Percentiles rank a stretch among this genome's conserved stretches.
Conservation (phyloP, 1,140 invertebrate species). For the Papilio polytes region DNA sequence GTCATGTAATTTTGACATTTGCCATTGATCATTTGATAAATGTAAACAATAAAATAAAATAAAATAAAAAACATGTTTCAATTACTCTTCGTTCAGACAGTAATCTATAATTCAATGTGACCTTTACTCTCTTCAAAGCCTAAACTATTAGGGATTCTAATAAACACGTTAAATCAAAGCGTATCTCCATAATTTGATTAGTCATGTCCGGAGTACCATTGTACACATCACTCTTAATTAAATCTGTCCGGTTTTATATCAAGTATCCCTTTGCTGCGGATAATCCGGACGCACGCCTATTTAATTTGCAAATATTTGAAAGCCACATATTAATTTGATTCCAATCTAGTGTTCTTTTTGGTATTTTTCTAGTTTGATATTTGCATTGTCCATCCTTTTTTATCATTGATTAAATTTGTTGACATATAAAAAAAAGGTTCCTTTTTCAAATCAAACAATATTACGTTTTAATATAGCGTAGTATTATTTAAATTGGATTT, state of each 20-base stretch:
- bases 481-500: not conserved
- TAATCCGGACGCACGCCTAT: not conserved
- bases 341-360: not conserved
- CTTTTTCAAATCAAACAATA: too few relatives aligned
- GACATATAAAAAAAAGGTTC: too few relatives aligned
- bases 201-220: slow-evolving; percentile 22
- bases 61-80: too few relatives aligned
- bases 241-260: slow-evolving; percentile 29
- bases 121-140: not conserved
- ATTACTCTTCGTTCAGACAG: not conserved
- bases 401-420: too few relatives aligned
- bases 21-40: too few relatives aligned
- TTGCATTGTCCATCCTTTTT: too few relatives aligned
- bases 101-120: not conserved
- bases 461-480: too few relatives aligned
- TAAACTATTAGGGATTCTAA: slow-evolving; percentile 13
- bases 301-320: slow-evolving; percentile 19
- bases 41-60: too few relatives aligned
- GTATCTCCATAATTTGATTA: slow-evolving; percentile 34
- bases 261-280: slow-evolving; percentile 27
- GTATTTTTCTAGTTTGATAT: not conserved
- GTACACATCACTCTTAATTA: slow-evolving; percentile 38
- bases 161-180: slow-evolving; percentile 31
- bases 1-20: too few relatives aligned
- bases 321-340: not conserved